Evolutionary conservation across 2,888 invertebrate species (phyloP), one percentile per base, ranked within the genome.

Genomic region (Leptinotarsa juncta): DNA sequence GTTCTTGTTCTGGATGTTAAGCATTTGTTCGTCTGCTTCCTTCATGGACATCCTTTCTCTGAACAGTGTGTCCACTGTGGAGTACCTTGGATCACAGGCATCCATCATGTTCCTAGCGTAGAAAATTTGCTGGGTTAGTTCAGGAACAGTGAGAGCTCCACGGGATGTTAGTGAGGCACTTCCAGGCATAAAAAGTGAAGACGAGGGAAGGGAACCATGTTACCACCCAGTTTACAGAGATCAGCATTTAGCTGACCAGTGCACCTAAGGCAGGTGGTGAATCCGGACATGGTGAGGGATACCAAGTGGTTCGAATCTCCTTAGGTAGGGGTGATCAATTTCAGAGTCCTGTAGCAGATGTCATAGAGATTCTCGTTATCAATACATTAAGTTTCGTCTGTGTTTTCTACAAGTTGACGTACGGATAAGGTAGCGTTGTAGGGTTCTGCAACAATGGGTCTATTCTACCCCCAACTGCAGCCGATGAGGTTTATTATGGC

Each of bases 131-230:
- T 32, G 26, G 26, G 26, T 32, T 5, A 32, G 26, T 5, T 32
- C 26, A 32, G 26, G 5, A 32, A 32, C 5, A 32, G 26, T 32
- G 26, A 32, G 5, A 32, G 5, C 32, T 32, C 32, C 32, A 7
- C 32, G 1, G 32, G 32, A 32, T 32, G 7, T 32, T n/a, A 97
- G 90, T 0, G 97, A 97, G 2, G 97, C 97, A 89, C 97, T 97
- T 20, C 97, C 97, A 71, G 96, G 96, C 95, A 97, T 97, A 90
- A 97, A 97, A 97, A 97, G 89, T 97, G 97, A 55, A 97, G 92
- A 88, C 97, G 94, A 3, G 97, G 97, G 93, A 98, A 98, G 70
- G 97, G 98, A 49, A 98, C 97, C 7, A 32, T 32, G 7, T 32
- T 32, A 7, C 7, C 32, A 32, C 5, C 5, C 5, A 32, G 32